Conservation (phyloP, 2,888 invertebrate genomes). For the Pseudolycoriella hygida region DNA sequence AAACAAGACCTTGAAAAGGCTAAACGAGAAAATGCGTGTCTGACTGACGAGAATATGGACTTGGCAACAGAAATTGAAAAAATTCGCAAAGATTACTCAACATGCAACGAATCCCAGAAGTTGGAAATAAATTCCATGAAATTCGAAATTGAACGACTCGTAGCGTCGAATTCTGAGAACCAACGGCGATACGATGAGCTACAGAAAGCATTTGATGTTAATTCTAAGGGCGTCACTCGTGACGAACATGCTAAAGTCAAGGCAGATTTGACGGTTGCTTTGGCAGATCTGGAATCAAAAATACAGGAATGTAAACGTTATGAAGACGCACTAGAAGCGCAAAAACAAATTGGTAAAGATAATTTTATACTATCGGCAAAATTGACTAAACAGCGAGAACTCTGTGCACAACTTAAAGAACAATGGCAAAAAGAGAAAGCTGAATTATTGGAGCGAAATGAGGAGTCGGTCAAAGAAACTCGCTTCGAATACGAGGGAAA, state of each 20-base stretch:
- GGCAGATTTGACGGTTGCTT: neutral
- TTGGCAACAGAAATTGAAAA: neutral
- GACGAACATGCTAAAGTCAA: neutral
- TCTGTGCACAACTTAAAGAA: slow-evolving; percentile 13
- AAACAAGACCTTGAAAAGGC: neutral
- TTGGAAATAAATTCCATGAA: too few relatives aligned
- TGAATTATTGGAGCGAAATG: slow-evolving; percentile 12
- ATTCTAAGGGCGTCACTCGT: too few relatives aligned
- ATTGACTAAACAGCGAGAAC: slow-evolving; percentile 16
- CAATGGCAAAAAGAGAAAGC: slow-evolving; percentile 18
- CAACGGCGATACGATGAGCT: too few relatives aligned
- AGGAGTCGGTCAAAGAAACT: slow-evolving; percentile 24
- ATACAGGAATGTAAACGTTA: neutral
- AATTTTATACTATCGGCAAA: slow-evolving; percentile 23
- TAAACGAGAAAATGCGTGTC: neutral
- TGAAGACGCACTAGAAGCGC: neutral
- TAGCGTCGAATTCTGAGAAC: too few relatives aligned
- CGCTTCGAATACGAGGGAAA: slow-evolving; percentile 52
- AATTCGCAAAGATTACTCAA: neutral
- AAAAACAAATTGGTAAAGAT: slow-evolving; percentile 6
- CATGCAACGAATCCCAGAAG: too few relatives aligned
- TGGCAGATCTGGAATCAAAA: neutral
- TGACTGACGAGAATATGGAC: neutral
- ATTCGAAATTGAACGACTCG: too few relatives aligned
- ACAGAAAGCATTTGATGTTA: too few relatives aligned